A percentile compares a stretch with the other conserved stretches of the same genome.
Evolutionary conservation across 2,888 invertebrate genomes (phyloP).

Genomic region (Isoperla grammatica): DNA sequence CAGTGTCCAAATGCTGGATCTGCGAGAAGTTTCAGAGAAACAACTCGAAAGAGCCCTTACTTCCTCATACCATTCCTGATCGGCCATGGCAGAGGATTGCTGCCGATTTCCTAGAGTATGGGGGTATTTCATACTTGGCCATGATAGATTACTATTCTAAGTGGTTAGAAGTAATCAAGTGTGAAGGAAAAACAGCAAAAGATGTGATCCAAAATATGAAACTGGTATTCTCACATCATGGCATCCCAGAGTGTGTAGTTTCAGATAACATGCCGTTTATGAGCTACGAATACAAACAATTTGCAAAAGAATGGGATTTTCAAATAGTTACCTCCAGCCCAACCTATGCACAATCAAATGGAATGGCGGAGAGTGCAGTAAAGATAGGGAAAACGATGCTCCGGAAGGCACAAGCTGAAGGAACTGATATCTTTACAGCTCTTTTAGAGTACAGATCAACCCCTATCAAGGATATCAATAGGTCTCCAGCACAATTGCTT

Average conservation of each 20-base stretch:
- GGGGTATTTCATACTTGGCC: slow-evolving; percentile 32
- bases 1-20: slow-evolving; percentile 12
- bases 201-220: slow-evolving; percentile 25
- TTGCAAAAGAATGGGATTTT: slow-evolving; percentile 32
- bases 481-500: slow-evolving; percentile 7
- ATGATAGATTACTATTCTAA: slow-evolving; percentile 35
- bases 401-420: slow-evolving; percentile 26
- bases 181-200: too few species aligned
- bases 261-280: slow-evolving; percentile 34
- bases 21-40: slow-evolving; percentile 18
- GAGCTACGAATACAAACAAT: slow-evolving; percentile 29
- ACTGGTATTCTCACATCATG: too few species aligned
- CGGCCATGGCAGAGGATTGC: slow-evolving; percentile 36
- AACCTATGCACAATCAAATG: slow-evolving; percentile 33
- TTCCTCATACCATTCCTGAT: slow-evolving; percentile 34
- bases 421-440: slow-evolving; percentile 13
- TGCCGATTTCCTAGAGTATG: slow-evolving; percentile 36
- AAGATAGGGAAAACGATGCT: slow-evolving; percentile 31
- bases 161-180: slow-evolving; percentile 31
- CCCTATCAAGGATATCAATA: not conserved
- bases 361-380: slow-evolving; percentile 32
- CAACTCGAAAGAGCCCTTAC: slow-evolving; percentile 32
- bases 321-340: slow-evolving; percentile 30
- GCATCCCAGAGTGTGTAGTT: slow-evolving; percentile 17
- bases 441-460: slow-evolving; percentile 17